A percentile compares a stretch with the other conserved stretches of the same genome.
Conservation (phyloP, 1,140 invertebrate genomes). For the Ceratina calcarata region DNA sequence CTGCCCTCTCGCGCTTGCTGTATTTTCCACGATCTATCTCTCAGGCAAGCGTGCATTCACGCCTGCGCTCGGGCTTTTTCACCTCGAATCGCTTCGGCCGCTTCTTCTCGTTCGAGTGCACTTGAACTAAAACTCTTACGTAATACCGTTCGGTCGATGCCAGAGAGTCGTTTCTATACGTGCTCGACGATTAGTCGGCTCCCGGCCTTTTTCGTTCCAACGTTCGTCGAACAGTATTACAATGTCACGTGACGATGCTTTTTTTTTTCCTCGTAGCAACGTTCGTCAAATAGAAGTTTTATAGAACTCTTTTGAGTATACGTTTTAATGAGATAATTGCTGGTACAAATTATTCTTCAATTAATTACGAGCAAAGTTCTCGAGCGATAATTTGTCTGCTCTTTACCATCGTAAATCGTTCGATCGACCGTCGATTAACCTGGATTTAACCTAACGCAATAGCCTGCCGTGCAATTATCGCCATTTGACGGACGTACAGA, state of each 20-base stretch:
- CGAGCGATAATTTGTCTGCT: neutral
- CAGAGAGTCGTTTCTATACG: neutral
- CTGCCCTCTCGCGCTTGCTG: slow-evolving; percentile 28
- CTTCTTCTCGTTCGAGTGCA: neutral
- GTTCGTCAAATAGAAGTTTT: no score
- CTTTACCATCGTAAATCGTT: neutral
- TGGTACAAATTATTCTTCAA: no score
- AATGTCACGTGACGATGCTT: neutral
- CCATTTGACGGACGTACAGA: neutral
- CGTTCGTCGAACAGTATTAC: neutral
- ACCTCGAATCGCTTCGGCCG: neutral
- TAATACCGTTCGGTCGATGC: neutral
- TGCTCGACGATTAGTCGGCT: neutral
- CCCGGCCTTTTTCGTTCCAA: neutral
- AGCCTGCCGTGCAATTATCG: slow-evolving; percentile 6
- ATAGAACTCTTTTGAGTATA: no score
- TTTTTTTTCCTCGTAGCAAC: neutral
- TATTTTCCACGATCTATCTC: slow-evolving; percentile 16
- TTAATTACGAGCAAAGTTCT: no score
- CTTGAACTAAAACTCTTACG: neutral
- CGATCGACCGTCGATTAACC: neutral
- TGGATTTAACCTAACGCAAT: neutral
- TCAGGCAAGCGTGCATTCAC: slow-evolving; percentile 35
- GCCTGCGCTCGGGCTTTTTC: slow-evolving; percentile 27
- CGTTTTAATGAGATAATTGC: no score